A percentile compares a stretch with the other conserved stretches of the same genome.
Conservation (phyloP, 2,888 invertebrate genomes). For the Caenorhabditis sp. region DNA sequence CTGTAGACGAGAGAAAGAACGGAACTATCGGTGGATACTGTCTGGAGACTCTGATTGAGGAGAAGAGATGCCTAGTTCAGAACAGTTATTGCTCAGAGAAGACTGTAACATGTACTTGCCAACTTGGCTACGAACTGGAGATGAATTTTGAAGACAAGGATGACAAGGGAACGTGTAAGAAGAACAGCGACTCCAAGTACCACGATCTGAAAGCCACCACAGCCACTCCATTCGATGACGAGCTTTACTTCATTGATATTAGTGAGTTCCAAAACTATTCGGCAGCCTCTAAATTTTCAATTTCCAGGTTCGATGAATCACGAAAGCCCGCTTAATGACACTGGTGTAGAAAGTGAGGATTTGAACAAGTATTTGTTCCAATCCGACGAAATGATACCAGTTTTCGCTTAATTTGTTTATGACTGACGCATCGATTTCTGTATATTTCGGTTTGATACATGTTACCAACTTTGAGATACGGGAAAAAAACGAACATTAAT, state of each 20-base stretch:
- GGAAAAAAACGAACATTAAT: conserved; percentile 45
- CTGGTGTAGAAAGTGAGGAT: conserved; percentile 69
- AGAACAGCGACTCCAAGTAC: conserved; percentile 74
- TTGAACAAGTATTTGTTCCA: conserved; percentile 75
- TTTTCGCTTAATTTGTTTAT: conserved; percentile 68
- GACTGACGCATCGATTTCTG: conserved; percentile 21
- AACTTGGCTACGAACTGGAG: conserved; percentile 80
- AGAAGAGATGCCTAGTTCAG: conserved; percentile 79
- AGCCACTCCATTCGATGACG: conserved; percentile 70
- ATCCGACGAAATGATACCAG: conserved; percentile 75
- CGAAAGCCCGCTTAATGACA: conserved; percentile 68
- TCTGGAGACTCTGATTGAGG: conserved; percentile 80
- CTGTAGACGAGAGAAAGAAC: conserved; percentile 82
- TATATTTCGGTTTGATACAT: conserved; percentile 47
- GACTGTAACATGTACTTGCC: conserved; percentile 81
- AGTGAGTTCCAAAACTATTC: conserved; percentile 52
- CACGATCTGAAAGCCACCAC: conserved; percentile 62
- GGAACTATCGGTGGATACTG: conserved; percentile 83
- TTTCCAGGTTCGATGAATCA: conserved; percentile 64
- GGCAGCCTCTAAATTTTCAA: not conserved
- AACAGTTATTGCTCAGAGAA: conserved; percentile 82
- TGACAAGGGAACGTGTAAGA: conserved; percentile 77
- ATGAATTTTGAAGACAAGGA: conserved; percentile 81
- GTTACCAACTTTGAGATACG: conserved; percentile 41
- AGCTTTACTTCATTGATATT: conserved; percentile 77